Conservation (phyloP, 2,797 vertebrate species). For the Argentina silus region DNA sequence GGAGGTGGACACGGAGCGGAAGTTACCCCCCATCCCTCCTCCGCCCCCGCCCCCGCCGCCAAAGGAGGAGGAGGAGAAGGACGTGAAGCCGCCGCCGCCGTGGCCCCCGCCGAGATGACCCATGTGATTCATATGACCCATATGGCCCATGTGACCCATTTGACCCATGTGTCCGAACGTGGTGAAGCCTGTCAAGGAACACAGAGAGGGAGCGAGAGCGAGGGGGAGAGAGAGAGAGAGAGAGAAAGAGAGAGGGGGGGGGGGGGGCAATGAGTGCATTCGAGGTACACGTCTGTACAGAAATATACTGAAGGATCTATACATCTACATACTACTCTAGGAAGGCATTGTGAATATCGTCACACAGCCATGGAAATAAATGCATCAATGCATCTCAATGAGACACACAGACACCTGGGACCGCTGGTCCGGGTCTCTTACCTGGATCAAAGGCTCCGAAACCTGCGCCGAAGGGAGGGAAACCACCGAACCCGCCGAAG, state of each 20-base stretch:
- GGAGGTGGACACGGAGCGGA: constrained; percentile 92
- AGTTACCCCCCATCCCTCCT: constrained; percentile 85
- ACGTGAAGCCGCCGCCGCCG: constrained; percentile 82
- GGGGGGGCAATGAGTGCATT: too few relatives aligned
- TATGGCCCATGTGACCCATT: constrained; percentile 68
- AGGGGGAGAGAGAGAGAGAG: not conserved
- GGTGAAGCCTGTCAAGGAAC: constrained; percentile 77
- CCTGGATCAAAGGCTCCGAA: constrained; percentile 87
- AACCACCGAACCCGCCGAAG: constrained; percentile 86
- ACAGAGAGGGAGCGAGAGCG: not conserved
- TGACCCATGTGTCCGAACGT: constrained; percentile 78
- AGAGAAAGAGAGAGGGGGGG: not conserved
- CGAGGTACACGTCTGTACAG: too few relatives aligned
- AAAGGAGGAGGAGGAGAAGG: constrained; percentile 89
- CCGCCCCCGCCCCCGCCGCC: constrained; percentile 67
- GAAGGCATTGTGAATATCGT: too few relatives aligned
- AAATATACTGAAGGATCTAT: too few relatives aligned
- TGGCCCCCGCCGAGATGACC: constrained; percentile 47
- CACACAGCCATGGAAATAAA: not conserved
- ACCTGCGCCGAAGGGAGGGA: constrained; percentile 84
- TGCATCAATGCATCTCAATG: not conserved
- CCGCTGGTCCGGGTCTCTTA: constrained; percentile 49
- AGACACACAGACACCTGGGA: not conserved
- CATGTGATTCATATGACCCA: constrained; percentile 37
- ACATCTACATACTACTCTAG: too few relatives aligned